phyloP scores from a whole-genome alignment of 2,888 invertebrate genomes.

The Dryobotodes eremita region DNA sequence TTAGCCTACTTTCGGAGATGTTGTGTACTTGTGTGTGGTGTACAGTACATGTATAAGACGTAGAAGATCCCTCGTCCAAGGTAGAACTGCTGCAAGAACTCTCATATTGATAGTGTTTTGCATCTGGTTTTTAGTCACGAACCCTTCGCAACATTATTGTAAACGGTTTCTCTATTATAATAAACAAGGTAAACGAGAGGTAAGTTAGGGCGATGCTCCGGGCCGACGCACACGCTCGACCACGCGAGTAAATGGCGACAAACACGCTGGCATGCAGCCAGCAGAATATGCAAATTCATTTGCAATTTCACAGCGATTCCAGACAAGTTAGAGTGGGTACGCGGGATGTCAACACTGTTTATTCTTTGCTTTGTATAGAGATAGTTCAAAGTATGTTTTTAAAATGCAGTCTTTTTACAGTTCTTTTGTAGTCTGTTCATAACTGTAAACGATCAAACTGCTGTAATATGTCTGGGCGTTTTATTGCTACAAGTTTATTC shows the following conservation, averaged over 20 bases:
- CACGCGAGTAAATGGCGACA: slow-evolving; percentile 73
- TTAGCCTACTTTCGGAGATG: neutral
- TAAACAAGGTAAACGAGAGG: slow-evolving; percentile 60
- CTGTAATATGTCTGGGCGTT: slow-evolving; percentile 3
- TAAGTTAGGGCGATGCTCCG: slow-evolving; percentile 73
- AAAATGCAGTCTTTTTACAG: slow-evolving; percentile 26
- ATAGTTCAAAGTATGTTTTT: slow-evolving; percentile 45
- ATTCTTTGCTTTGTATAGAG: slow-evolving; percentile 63
- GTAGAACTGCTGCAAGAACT: neutral
- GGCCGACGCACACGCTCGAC: slow-evolving; percentile 64
- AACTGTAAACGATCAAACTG: slow-evolving; percentile 4
- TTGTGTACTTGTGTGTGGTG: neutral
- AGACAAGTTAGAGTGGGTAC: slow-evolving; percentile 72
- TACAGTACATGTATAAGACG: neutral
- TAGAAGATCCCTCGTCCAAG: neutral
- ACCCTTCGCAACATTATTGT: neutral
- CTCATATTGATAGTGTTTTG: neutral
- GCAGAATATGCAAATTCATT: slow-evolving; percentile 85
- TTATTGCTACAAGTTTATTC: slow-evolving; percentile 10
- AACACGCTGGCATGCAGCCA: slow-evolving; percentile 81
- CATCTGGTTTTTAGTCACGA: neutral
- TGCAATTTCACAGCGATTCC: slow-evolving; percentile 80
- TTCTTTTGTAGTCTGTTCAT: slow-evolving; percentile 32
- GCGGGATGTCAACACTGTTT: slow-evolving; percentile 77
- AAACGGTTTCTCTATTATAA: slow-evolving; percentile 39